Conservation (phyloP, 1,140 invertebrate species). For the Eueides isabella region DNA sequence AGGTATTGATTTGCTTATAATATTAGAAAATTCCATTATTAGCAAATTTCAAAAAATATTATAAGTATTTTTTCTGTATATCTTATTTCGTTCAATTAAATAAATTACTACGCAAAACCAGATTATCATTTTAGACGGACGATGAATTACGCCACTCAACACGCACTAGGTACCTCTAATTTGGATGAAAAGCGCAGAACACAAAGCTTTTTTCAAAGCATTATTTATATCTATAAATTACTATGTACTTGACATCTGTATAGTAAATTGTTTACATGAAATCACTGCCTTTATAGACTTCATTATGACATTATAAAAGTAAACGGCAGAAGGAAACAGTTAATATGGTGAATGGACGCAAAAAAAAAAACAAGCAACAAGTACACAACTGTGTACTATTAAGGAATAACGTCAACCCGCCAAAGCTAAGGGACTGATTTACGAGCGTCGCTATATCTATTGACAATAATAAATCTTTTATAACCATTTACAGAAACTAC, state of each 20-base stretch:
- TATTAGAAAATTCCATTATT: too few relatives aligned
- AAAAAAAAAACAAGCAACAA: not conserved
- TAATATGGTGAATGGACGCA: constrained; percentile 17
- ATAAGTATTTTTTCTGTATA: too few relatives aligned
- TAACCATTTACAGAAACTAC: not conserved
- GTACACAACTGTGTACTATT: constrained; percentile 3
- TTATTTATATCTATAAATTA: not conserved
- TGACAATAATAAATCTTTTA: constrained; percentile 7
- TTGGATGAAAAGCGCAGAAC: too few relatives aligned
- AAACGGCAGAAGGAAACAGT: constrained; percentile 13
- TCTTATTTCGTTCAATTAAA: too few relatives aligned
- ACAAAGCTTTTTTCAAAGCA: not conserved
- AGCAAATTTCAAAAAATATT: too few relatives aligned
- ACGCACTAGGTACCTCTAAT: too few relatives aligned
- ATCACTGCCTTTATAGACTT: not conserved
- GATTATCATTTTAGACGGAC: too few relatives aligned
- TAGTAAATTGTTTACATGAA: not conserved
- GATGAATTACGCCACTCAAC: too few relatives aligned
- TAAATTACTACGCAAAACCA: too few relatives aligned
- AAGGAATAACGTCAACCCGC: constrained; percentile 1
- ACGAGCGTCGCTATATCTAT: not conserved
- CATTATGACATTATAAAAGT: constrained; percentile 1
- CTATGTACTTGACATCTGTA: not conserved
- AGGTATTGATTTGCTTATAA: too few relatives aligned
- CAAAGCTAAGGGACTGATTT: not conserved